Conservation (phyloP, 2,888 invertebrate genomes). For the Chloromyia formosa region DNA sequence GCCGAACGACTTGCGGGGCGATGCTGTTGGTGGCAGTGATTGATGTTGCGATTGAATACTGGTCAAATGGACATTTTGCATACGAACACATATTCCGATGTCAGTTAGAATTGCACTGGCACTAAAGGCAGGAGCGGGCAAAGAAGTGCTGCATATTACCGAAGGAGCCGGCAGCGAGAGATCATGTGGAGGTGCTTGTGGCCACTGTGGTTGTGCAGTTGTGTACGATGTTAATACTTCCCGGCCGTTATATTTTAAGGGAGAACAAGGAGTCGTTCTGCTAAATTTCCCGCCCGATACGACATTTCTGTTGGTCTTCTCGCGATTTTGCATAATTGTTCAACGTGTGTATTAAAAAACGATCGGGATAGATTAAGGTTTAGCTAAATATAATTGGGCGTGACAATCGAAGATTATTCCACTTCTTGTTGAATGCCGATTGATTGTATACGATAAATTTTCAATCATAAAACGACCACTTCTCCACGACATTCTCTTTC, state of each 20-base stretch:
- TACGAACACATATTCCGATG: constrained; percentile 51
- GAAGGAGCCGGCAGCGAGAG: background rate
- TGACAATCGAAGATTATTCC: too few relatives aligned
- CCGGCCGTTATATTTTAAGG: constrained; percentile 10
- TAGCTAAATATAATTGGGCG: too few relatives aligned
- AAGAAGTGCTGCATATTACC: background rate
- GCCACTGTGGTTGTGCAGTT: background rate
- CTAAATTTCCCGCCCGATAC: background rate
- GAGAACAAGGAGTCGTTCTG: constrained; percentile 1
- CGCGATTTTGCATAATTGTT: constrained; percentile 28
- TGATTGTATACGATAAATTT: too few relatives aligned
- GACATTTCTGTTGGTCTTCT: constrained; percentile 4
- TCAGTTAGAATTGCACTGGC: constrained; percentile 50
- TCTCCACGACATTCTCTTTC: too few relatives aligned
- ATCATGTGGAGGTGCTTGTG: background rate
- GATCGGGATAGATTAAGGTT: too few relatives aligned
- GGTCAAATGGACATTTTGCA: constrained; percentile 50
- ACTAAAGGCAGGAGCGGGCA: constrained; percentile 21
- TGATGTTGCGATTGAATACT: constrained; percentile 6
- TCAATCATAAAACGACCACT: too few relatives aligned
- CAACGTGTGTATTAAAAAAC: too few relatives aligned
- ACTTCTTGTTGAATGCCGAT: too few relatives aligned
- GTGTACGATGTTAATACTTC: background rate
- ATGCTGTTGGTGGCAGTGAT: background rate
- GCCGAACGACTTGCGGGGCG: background rate